A percentile compares a stretch with the other conserved stretches of the same genome.
These are phyloP conservation scores for Calameuta filiformis DNA, from an alignment of 2,888 invertebrate species.

Conservation along the genomic window DNA sequence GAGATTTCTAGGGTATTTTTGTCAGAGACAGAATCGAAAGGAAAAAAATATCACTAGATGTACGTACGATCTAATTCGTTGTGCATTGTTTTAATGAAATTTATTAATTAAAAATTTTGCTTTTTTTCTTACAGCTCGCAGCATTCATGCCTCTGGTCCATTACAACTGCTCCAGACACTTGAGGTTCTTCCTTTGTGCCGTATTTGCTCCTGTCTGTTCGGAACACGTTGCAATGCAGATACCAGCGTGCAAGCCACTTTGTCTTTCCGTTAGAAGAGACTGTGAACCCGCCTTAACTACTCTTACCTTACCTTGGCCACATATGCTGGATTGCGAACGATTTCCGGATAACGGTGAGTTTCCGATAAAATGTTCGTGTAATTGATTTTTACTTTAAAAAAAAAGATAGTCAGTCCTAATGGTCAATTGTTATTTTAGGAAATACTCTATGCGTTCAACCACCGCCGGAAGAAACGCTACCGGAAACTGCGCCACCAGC, in stretches of 20 bases:
- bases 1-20: not conserved
- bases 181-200: slow-evolving; percentile 89
- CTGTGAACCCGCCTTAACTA: slow-evolving; percentile 76
- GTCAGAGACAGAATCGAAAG: not conserved
- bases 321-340: slow-evolving; percentile 81
- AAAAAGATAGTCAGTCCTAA: not conserved
- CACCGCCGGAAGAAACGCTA: slow-evolving; percentile 64
- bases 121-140: slow-evolving; percentile 73
- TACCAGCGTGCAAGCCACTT: slow-evolving; percentile 87
- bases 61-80: not conserved
- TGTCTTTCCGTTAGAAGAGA: slow-evolving; percentile 82
- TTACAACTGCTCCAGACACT: slow-evolving; percentile 83
- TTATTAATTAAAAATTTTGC: slow-evolving; percentile 16
- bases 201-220: slow-evolving; percentile 93
- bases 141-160: slow-evolving; percentile 79
- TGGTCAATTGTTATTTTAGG: slow-evolving; percentile 51
- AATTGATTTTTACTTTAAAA: not conserved
- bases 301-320: slow-evolving; percentile 76
- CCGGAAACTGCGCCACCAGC: slow-evolving; percentile 38
- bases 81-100: not conserved
- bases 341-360: slow-evolving; percentile 76
- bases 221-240: slow-evolving; percentile 84
- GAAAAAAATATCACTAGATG: not conserved
- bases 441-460: slow-evolving; percentile 67
- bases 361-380: not conserved